Evolutionary conservation across 2,888 invertebrate species (phyloP).

Genomic region (Morpho achilles): DNA sequence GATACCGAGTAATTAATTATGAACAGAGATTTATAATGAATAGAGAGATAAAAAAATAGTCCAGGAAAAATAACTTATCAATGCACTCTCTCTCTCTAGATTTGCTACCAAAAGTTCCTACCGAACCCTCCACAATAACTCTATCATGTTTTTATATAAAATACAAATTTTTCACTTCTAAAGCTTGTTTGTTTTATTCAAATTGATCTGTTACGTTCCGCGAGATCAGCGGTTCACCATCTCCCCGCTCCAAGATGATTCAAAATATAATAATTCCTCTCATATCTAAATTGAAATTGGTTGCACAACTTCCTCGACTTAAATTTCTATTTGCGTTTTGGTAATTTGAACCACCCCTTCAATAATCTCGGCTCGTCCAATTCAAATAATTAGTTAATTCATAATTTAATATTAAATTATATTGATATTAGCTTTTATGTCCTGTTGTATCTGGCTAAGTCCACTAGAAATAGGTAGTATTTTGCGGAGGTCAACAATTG

Average conservation of each 20-base stretch:
- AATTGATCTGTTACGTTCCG: conserved; percentile 32
- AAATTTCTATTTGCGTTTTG: not conserved
- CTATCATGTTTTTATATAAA: not conserved
- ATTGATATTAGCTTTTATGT: too few relatives aligned
- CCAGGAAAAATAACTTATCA: too few relatives aligned
- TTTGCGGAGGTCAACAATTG: too few relatives aligned
- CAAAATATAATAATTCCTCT: conserved; percentile 35
- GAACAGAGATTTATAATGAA: too few relatives aligned
- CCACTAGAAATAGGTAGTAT: too few relatives aligned
- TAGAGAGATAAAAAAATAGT: too few relatives aligned
- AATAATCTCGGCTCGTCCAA: too few relatives aligned
- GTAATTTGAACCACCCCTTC: not conserved
- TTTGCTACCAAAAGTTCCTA: not conserved
- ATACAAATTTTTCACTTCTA: conserved; percentile 9
- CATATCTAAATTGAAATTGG: conserved; percentile 41
- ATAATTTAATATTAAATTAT: too few relatives aligned
- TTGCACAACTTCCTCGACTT: conserved; percentile 18
- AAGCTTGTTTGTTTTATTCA: conserved; percentile 30
- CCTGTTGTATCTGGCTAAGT: too few relatives aligned
- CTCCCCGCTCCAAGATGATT: conserved; percentile 24
- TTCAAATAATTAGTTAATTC: too few relatives aligned
- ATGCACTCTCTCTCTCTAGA: too few relatives aligned
- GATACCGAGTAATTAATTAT: too few relatives aligned
- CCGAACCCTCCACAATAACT: conserved; percentile 11
- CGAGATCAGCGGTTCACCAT: conserved; percentile 34